Base-by-base conservation (phyloP, 2,888 invertebrate genomes). In the Therioaphis trifolii region DNA sequence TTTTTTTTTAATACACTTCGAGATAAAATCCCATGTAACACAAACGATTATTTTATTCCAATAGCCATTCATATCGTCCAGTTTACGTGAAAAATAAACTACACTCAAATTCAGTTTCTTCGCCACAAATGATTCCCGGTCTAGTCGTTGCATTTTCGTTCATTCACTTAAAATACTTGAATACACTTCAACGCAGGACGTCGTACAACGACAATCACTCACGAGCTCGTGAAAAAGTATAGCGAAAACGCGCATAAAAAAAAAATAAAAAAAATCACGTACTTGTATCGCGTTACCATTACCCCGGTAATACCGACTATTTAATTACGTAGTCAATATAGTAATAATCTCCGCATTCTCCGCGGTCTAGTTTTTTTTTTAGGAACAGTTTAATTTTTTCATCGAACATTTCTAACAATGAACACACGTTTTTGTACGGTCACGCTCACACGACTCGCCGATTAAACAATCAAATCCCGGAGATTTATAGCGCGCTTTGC, bases 391-490 rank as follows among this genome's bases (percentile, higher is more conserved):
- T 71, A 71, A 71, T 63, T 63, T 61, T 63, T 46, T 27, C n/a
- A 14, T 21, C 71, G 15, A 49, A 46, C 49, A 14, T 29, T 49
- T 63, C 63, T 21, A 49, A 63, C 49, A 77, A 49, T 49, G 24
- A 52, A 52, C 18, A 63, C 46, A 75, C 61, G 27, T 29, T 43
- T 52, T 66, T n/a, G 9, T 15, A 66, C 49, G 66, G 52, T 78
- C 77, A 77, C 75, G 77, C 18, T 52, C 35, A 52, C 77, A 78
- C 77, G 66, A 78, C 52, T 78, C 21, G 66, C 21, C 49, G 77
- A 78, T 78, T 78, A 78, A 78, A 78, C 35, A 78, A 78, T 68
- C 66, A 78, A 77, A 63, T 66, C 15, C 35, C 49, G 66, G 68
- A 68, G 77, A 78, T 78, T 78, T 78, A 78, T 78, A 52, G 29